Evolutionary conservation across 2,888 invertebrate species (phyloP).

Genomic region (Lochmaea capreae): DNA sequence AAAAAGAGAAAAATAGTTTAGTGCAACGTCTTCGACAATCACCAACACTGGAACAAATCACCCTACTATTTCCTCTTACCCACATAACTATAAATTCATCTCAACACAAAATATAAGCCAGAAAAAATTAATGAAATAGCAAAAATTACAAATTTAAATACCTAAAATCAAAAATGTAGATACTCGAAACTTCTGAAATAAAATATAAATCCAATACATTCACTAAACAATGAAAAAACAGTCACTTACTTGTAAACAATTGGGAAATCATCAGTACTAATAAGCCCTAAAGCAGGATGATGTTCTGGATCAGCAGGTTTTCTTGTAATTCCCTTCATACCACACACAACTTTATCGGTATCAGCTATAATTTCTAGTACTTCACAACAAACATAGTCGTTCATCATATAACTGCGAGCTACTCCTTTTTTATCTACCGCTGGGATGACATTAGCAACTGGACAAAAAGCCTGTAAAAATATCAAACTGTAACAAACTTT

Average conservation of each 20-base stretch:
- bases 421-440: slow-evolving; percentile 84
- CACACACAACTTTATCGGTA: slow-evolving; percentile 87
- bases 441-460: slow-evolving; percentile 78
- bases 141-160: slow-evolving; percentile 5
- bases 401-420: slow-evolving; percentile 81
- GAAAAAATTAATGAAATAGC: too few relatives aligned
- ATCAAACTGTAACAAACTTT: too few relatives aligned
- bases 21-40: slow-evolving; percentile 35
- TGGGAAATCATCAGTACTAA: slow-evolving; percentile 85
- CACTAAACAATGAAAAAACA: background rate
- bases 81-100: background rate
- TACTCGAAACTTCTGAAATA: slow-evolving; percentile 25
- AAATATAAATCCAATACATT: slow-evolving; percentile 14
- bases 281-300: slow-evolving; percentile 83
- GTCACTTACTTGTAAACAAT: slow-evolving; percentile 83
- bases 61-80: slow-evolving; percentile 1
- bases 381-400: slow-evolving; percentile 90
- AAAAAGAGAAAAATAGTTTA: slow-evolving; percentile 58
- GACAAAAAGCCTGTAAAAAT: slow-evolving; percentile 73
- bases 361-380: slow-evolving; percentile 88
- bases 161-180: slow-evolving; percentile 25
- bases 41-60: slow-evolving; percentile 17
- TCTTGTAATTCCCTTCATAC: slow-evolving; percentile 84
- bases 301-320: slow-evolving; percentile 77
- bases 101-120: too few relatives aligned